Evolutionary conservation across 2,797 vertebrate species (phyloP), one percentile per base, ranked within the genome.

Genomic region (Staurois parvus): DNA sequence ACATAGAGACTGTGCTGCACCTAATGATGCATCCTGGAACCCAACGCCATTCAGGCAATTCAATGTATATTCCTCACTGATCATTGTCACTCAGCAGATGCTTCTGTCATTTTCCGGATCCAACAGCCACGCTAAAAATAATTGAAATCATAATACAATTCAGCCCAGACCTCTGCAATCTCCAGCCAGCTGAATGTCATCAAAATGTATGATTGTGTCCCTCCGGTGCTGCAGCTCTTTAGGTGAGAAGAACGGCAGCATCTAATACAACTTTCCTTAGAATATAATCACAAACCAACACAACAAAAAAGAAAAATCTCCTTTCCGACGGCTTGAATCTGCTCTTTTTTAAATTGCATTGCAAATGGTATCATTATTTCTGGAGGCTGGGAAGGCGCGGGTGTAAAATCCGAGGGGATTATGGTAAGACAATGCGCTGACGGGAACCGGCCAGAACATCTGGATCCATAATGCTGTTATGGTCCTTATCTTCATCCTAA

Each of bases 291-390:
- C 45, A 21, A 11, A 6, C 26, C 29, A 52, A 48, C 12, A 37
- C 64, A 79, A 66, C 42, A n/a, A 17, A 79, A 79, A 28, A 32
- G 40, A 56, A 75, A 15, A 79, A 77, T 56, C 11, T 37, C 64
- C 21, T n/a, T 84, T 66, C 29, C 34, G 15, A 79, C 56, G 76
- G 10, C 32, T 37, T 84, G 48, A 72, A 45, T 72, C 28, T 67
- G 56, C 69, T 70, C 12, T 56, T 82, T n/a, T 75, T 72, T 42
- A 83, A 48, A 82, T 83, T 86, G 80, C 37, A 78, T 86, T 86
- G 79, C 28, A 83, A 79, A 76, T 68, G 7, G 34, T 21, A 29
- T 48, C 21, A 76, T 81, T 76, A 66, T 79, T 83, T 77, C 28
- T 73, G 3, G 68, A 78, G 68, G 68, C 26, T 19, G 17, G 29